Evolutionary conservation across 35 echinoderm and acorn worm genomes (phyloP).

Genomic region (Lytechinus variegatus): DNA sequence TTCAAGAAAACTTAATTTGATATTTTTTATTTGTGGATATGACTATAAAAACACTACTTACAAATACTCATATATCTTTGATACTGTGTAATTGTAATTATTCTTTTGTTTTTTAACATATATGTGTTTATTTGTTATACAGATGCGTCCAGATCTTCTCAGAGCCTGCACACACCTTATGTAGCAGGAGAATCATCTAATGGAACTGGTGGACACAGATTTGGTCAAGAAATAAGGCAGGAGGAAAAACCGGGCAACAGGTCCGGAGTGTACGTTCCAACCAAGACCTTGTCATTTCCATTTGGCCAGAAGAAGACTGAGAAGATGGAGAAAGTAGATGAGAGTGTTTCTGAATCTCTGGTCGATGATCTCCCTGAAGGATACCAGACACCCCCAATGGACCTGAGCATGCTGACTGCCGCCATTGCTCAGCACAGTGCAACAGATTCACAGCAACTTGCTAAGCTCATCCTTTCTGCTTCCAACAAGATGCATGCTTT

Average conservation of each 20-base stretch:
- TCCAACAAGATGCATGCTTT: slow-evolving; percentile 55
- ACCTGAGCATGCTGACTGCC: slow-evolving; percentile 59
- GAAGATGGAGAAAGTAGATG: background rate
- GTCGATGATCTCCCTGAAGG: background rate
- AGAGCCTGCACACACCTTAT: background rate
- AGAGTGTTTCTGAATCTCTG: background rate
- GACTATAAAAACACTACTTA: background rate
- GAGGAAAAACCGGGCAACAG: background rate
- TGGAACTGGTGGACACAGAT: background rate
- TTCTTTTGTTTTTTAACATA: background rate
- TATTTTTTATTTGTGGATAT: background rate
- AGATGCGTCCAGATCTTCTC: background rate
- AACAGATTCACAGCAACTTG: slow-evolving; percentile 63
- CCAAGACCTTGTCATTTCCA: background rate
- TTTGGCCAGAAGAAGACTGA: background rate
- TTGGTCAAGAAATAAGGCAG: background rate
- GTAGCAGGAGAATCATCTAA: background rate
- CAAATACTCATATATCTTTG: background rate
- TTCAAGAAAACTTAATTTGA: background rate
- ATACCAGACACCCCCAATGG: slow-evolving; percentile 57
- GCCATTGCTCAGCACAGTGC: slow-evolving; percentile 69
- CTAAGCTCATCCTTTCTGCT: slow-evolving; percentile 62
- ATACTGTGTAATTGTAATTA: background rate
- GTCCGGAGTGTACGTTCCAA: background rate
- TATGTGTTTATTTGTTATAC: background rate